Base-by-base conservation (phyloP, 2,113 vertebrate species). In the Bungarus multicinctus region DNA sequence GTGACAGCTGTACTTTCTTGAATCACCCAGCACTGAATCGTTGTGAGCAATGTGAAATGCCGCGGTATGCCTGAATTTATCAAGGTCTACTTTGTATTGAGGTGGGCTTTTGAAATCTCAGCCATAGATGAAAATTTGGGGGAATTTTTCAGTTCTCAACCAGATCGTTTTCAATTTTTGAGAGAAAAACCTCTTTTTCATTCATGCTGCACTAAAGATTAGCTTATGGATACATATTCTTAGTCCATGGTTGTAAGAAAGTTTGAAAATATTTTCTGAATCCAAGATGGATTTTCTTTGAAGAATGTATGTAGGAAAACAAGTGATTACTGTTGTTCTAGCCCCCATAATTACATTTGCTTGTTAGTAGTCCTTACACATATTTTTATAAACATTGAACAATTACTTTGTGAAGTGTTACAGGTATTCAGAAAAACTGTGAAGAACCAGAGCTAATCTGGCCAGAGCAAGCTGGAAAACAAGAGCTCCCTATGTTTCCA, bases 41-140 rank as follows among this genome's bases (percentile, higher is more conserved):
- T 97, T 99, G 99, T 96, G 99, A 99, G 97, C 98, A 99, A 96
- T 99, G 99, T 90, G 99, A 99, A 97, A 99, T 99, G 99, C 99
- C 99, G 0, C 98, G 99, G 97, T 99, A 98, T 97, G 99, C 98
- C 97, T 99, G 99, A 99, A 97, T 94, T 94, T 91, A 50, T 87
- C 95, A 93, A 90, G 93, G 89, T 89, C 94, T 95, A 91, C 94
- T 50, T 23, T 96, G 90, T 86, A 93, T 95, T 96, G 93, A 94
- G 95, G 95, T 45, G 91, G 96, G 93, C 94, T 97, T 97, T 96
- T 34, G 93, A 97, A 97, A 95, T 92, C 0, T 95, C 89, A 69
- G 90, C 93, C 87, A 86, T 95, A 96, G 95, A 96, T 97, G 96
- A 96, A 97, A 95, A 93, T 94, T 93, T 93, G 45, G 94, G 95